Base-by-base conservation (phyloP, 30 jellyfish, hydroid and myxozoan species). In the Haliclystus octoradiatus region DNA sequence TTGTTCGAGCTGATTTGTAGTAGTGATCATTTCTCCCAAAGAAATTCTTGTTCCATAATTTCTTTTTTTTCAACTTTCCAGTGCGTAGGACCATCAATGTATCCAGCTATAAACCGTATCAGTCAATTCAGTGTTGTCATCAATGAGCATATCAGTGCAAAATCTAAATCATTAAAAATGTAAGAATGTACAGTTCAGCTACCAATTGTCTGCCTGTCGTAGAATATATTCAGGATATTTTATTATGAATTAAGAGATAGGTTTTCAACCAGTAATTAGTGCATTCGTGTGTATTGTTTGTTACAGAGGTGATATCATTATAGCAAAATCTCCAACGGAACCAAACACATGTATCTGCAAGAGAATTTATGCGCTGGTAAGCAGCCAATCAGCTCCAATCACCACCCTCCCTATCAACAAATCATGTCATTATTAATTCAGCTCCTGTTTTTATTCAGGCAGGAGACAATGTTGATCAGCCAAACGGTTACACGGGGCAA, bases 41-140 rank as follows among this genome's bases (percentile, higher is more conserved):
- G n/a, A n/a, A n/a, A n/a, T n/a, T n/a, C n/a, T n/a, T n/a, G n/a
- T n/a, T n/a, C n/a, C n/a, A n/a, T n/a, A n/a, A n/a, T n/a, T 5
- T 64, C 28, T 64, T 14, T 13, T 66, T 30, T 26, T 62, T 47
- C 40, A 14, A 7, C 3, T 35, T 26, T 70, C 3, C 31, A 85
- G 96, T 79, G 89, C 64, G 49, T 84, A 13, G 96, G 96, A 9
- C 96, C 96, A 2, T 85, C 96, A 32, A 85, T 85, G 96, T 60
- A 52, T 19, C 96, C 96, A 35, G 67, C 96, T 22, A 25, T 85
- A 47, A 85, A 85, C 76, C 68, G 64, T 14, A 25, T 53, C 24
- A 52, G 85, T 26, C 65, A 74, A 51, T 82, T 79, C 14, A 83
- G 68, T 69, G 83, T 85, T 23, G 96, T 85, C 52, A 69, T 85